A percentile compares a stretch with the other conserved stretches of the same genome.
Evolutionary conservation across 2,113 vertebrate genomes (phyloP).

Genomic region (Castor canadensis): DNA sequence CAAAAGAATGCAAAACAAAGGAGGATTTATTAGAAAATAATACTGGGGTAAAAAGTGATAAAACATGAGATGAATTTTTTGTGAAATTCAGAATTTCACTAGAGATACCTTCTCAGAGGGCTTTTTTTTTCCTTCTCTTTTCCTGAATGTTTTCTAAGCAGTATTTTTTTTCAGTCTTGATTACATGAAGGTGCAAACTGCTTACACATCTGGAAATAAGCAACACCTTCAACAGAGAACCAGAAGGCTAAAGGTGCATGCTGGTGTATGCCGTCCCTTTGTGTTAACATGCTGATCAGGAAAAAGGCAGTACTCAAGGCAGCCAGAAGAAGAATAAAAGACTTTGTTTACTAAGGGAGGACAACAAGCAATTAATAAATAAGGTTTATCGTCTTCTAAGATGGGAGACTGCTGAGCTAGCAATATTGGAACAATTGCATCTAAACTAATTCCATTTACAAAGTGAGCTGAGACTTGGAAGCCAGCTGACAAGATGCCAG

Average conservation of each 20-base stretch:
- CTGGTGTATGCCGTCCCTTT: background rate
- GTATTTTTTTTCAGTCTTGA: conserved; percentile 70
- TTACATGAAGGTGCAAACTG: conserved; percentile 54
- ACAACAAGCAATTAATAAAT: background rate
- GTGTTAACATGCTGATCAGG: background rate
- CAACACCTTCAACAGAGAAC: background rate
- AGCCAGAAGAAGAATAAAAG: background rate
- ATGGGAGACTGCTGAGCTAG: background rate
- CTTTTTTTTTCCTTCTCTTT: conserved; percentile 43
- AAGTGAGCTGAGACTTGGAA: background rate
- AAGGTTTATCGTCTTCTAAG: background rate
- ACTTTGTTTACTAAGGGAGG: background rate
- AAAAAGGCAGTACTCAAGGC: too few species aligned
- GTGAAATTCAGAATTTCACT: conserved; percentile 77
- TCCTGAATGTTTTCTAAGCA: conserved; percentile 73
- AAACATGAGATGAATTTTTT: conserved; percentile 50
- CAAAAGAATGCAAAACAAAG: conserved; percentile 68
- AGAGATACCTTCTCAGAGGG: conserved; percentile 68
- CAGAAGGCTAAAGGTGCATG: background rate
- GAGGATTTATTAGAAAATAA: conserved; percentile 68
- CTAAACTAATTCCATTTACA: conserved; percentile 46
- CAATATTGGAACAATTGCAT: background rate
- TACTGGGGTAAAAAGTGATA: conserved; percentile 52
- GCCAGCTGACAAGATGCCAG: conserved; percentile 33
- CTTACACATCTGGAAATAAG: conserved; percentile 62